Evolutionary conservation across 2,888 invertebrate genomes (phyloP).

Genomic region (Patella depressa): DNA sequence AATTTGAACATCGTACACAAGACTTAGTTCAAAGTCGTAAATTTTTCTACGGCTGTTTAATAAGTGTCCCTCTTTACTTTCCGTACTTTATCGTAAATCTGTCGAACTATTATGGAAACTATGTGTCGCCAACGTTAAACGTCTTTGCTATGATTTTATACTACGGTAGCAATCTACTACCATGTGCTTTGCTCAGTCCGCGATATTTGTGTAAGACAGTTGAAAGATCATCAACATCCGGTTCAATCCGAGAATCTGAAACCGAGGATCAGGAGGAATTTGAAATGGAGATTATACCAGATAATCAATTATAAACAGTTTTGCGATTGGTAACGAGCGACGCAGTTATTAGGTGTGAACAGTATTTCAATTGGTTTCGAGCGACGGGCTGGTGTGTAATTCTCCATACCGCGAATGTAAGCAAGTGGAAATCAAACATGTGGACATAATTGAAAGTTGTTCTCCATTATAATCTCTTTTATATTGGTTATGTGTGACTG

Average conservation of each 20-base stretch:
- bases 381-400: too few species aligned
- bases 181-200: background rate
- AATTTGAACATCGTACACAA: background rate
- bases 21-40: background rate
- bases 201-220: background rate
- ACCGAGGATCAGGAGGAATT: background rate
- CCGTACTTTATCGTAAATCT: background rate
- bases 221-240: background rate
- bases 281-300: background rate
- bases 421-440: too few species aligned
- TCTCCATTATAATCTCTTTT: too few species aligned
- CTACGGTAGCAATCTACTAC: conserved; percentile 7
- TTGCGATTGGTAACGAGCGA: too few species aligned
- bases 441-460: too few species aligned
- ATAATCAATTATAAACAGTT: background rate
- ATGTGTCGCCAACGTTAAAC: background rate
- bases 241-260: background rate
- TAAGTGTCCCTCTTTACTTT: background rate
- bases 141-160: background rate
- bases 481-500: too few species aligned
- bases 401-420: too few species aligned
- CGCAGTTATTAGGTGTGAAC: too few species aligned
- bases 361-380: too few species aligned
- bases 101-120: background rate
- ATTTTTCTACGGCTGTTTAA: background rate